Percentiles rank a stretch among this genome's conserved stretches.
Evolutionary conservation across 2,113 vertebrate species (phyloP).

Genomic region (Heterotis niloticus): DNA sequence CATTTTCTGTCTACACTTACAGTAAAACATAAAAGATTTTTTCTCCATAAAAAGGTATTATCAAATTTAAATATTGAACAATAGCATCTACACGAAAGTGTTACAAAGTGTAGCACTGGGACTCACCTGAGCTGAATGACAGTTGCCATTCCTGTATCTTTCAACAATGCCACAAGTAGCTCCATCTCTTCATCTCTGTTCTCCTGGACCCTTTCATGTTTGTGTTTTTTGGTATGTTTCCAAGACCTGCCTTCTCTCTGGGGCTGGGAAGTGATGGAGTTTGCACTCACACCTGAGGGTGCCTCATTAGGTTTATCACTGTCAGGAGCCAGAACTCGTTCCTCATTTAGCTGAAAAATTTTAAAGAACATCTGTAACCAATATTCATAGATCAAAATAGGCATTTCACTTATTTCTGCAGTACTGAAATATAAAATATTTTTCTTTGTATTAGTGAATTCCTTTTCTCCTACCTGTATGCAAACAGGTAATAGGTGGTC

Average conservation of each 20-base stretch:
- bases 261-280: not conserved
- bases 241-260: not conserved
- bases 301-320: slow-evolving; percentile 8
- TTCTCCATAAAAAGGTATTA: too few relatives aligned
- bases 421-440: not conserved
- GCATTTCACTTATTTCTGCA: not conserved
- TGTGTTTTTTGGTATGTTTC: slow-evolving; percentile 16
- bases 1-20: not conserved
- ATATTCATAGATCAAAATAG: not conserved
- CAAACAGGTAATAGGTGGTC: not conserved
- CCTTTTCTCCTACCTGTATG: slow-evolving; percentile 14
- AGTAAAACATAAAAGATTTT: too few relatives aligned
- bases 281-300: not conserved
- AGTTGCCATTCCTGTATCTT: slow-evolving; percentile 59
- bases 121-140: slow-evolving; percentile 70
- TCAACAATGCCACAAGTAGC: slow-evolving; percentile 52
- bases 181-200: slow-evolving; percentile 30
- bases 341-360: slow-evolving; percentile 9
- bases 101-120: not conserved
- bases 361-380: not conserved
- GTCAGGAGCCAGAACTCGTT: not conserved
- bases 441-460: not conserved
- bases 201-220: slow-evolving; percentile 38
- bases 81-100: not conserved
- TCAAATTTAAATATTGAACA: too few relatives aligned